Conservation (phyloP, 2,797 vertebrate species). For the Streptopelia turtur region DNA sequence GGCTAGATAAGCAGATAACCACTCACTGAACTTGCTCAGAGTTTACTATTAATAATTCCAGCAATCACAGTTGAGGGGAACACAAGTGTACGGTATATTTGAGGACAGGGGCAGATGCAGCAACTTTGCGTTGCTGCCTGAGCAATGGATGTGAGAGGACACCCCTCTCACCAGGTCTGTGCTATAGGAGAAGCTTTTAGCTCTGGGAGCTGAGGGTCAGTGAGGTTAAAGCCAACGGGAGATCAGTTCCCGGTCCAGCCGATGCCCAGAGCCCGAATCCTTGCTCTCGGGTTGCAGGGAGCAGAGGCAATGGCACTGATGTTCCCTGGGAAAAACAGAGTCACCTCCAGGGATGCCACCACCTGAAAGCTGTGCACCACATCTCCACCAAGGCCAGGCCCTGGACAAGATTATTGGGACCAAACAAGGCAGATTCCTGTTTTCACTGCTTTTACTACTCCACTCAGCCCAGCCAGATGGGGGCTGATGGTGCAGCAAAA, state of each 20-base stretch:
- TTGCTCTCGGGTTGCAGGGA: neutral
- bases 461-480: neutral
- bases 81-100: fast-evolving
- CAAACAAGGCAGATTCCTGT: neutral
- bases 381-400: neutral
- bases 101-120: neutral
- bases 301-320: fast-evolving
- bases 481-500: neutral
- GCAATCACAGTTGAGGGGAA: neutral
- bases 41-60: neutral
- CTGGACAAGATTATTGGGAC: neutral
- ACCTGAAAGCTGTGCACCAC: neutral
- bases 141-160: neutral
- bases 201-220: fast-evolving
- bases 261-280: neutral
- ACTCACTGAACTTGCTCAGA: neutral
- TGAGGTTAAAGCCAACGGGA: neutral
- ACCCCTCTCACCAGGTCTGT: neutral
- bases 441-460: neutral
- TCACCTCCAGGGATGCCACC: neutral
- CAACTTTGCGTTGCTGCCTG: neutral
- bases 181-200: neutral
- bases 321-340: neutral
- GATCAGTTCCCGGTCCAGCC: fast-evolving
- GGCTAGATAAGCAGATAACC: neutral